Base-by-base conservation (phyloP, 2,797 vertebrate genomes). In the Agapornis canus region DNA sequence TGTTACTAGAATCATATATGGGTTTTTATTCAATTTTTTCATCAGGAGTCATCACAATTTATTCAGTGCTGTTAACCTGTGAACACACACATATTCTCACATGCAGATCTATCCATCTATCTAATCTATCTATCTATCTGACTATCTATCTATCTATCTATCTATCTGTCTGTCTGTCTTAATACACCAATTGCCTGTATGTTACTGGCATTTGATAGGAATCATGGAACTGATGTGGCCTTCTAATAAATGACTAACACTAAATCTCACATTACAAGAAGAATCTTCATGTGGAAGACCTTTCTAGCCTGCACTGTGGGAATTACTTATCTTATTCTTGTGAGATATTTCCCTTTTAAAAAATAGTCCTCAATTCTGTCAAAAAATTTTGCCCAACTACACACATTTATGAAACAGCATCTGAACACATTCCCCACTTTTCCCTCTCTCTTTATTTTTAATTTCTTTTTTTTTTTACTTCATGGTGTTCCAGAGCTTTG, bases 401-500 rank as follows among this genome's bases (percentile, higher is more conserved):
- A 51, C 5, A 45, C 10, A 61, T 12, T 82, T 59, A 37, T 0
- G 29, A 65, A 82, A 32, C 25, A 39, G 3, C 19, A 59, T 21
- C 21, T 29, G 9, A 80, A 73, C 40, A 39, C 4, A 6, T 52
- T 43, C n/a, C 25, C 16, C 29, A 43, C 15, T 29, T 47, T 27
- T 86, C 40, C 51, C 7, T 35, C 12, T 8, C 4, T 80, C 14
- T 54, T 13, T 64, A 21, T 59, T 54, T 10, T 14, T 70, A 40
- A 48, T 10, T 65, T 35, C 45, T 49, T 40, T 6, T 66, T 15
- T 56, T 35, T 78, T 81, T 57, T 16, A n/a, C 6, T 87, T 91
- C 15, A 17, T 5, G 4, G 40, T 2, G 0, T 23, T 0, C 0
- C 13, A 65, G 9, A 51, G 42, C 4, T 71, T 69, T 69, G 5